phyloP scores from a whole-genome alignment of 1,140 invertebrate genomes.

The Philopotamus ludificatus region DNA sequence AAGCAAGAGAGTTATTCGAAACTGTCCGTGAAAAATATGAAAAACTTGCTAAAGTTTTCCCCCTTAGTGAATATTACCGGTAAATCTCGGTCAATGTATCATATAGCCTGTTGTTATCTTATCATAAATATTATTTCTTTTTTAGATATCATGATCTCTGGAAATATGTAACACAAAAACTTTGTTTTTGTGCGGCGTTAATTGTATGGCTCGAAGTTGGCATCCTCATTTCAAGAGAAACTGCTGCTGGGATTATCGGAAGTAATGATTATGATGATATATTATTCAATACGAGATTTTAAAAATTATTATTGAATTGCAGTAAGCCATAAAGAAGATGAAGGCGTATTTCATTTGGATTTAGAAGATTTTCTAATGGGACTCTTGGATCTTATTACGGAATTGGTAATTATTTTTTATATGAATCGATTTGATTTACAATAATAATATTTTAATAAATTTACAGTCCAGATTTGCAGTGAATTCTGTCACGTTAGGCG shows the following conservation, averaged over 20 bases:
- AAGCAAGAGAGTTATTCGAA: neutral
- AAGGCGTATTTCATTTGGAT: conserved; percentile 83
- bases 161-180: conserved; percentile 76
- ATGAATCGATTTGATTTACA: no score
- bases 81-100: neutral
- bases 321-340: conserved; percentile 49
- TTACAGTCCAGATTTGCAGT: conserved; percentile 76
- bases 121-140: neutral
- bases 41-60: neutral
- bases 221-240: conserved; percentile 68
- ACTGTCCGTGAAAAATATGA: neutral
- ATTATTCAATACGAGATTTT: neutral
- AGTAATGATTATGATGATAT: conserved; percentile 57
- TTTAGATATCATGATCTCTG: conserved; percentile 86
- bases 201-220: conserved; percentile 79
- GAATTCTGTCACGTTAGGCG: conserved; percentile 84
- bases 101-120: no score
- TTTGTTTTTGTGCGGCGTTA: conserved; percentile 75
- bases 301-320: conserved; percentile 38
- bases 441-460: conserved; percentile 34
- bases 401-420: conserved; percentile 68
- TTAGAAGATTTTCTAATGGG: conserved; percentile 89
- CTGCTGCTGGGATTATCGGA: conserved; percentile 77
- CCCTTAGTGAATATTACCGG: neutral
- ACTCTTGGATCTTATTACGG: conserved; percentile 75